Percentiles rank a stretch among this genome's conserved stretches.
Conservation (phyloP, 2,113 vertebrate species). For the Loxodonta africana region DNA sequence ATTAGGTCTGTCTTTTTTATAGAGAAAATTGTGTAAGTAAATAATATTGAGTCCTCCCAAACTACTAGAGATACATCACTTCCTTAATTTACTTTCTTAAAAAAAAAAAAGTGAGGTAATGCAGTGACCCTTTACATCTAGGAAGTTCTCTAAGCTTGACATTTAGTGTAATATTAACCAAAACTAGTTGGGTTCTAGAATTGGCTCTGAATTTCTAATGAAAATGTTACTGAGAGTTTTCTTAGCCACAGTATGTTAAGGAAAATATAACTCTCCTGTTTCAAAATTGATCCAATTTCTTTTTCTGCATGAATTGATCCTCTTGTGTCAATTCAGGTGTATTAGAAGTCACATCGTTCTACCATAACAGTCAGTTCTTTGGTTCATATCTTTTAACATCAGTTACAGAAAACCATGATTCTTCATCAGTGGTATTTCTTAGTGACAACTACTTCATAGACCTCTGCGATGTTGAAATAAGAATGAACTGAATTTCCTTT, state of each 20-base stretch:
- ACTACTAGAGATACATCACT: neutral
- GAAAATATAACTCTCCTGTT: neutral
- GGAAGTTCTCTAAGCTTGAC: neutral
- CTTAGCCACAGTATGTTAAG: conserved; percentile 26
- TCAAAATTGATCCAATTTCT: neutral
- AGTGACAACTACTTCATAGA: neutral
- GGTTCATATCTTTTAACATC: neutral
- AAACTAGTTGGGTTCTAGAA: neutral
- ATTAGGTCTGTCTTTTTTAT: neutral
- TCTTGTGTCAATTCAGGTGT: neutral
- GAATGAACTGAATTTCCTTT: conserved; percentile 7
- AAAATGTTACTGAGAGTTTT: neutral
- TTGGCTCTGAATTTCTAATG: neutral
- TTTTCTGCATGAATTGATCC: neutral
- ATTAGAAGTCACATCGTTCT: neutral
- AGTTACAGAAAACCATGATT: neutral
- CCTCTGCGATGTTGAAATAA: neutral
- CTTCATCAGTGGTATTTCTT: neutral
- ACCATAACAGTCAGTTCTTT: neutral
- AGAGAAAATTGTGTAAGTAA: neutral
- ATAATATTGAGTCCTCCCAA: neutral
- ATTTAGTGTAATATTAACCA: neutral
- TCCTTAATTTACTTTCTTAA: neutral
- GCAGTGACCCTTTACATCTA: neutral
- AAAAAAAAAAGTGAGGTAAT: neutral